These are phyloP conservation scores for Narcine bancroftii DNA, from an alignment of 2,113 vertebrate genomes.

Conservation along the genomic window DNA sequence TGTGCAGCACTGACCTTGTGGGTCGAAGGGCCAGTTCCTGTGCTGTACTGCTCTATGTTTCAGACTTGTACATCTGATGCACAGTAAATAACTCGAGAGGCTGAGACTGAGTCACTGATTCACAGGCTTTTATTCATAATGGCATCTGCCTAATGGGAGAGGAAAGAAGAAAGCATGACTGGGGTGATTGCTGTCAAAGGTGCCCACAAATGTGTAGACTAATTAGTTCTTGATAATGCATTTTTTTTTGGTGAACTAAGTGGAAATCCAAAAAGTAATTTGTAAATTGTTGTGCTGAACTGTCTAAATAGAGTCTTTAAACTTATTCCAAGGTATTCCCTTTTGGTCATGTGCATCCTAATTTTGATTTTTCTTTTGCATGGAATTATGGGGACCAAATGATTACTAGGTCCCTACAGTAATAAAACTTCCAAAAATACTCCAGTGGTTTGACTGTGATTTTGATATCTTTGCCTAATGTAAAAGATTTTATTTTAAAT, in stretches of 20 bases:
- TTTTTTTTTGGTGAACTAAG: background rate
- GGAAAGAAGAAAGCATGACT: no score
- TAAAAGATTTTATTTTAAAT: background rate
- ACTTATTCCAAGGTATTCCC: background rate
- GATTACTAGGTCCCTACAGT: background rate
- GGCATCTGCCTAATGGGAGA: no score
- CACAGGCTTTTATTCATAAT: no score
- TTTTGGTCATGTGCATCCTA: background rate
- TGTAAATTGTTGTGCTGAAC: background rate
- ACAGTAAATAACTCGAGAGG: no score
- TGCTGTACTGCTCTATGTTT: no score
- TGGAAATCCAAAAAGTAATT: background rate
- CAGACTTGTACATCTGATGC: no score
- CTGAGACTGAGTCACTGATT: no score
- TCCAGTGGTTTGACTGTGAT: background rate
- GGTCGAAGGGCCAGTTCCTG: no score
- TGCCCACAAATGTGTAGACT: no score
- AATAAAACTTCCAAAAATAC: background rate
- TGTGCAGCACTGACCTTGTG: no score
- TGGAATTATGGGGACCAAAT: background rate
- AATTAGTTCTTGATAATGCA: background rate
- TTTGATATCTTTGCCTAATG: background rate
- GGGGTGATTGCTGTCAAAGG: no score
- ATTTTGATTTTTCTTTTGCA: background rate
- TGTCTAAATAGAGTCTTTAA: background rate